These are phyloP conservation scores for Brachyistius frenatus DNA, from an alignment of 2,113 vertebrate genomes.

Conservation along the genomic window DNA sequence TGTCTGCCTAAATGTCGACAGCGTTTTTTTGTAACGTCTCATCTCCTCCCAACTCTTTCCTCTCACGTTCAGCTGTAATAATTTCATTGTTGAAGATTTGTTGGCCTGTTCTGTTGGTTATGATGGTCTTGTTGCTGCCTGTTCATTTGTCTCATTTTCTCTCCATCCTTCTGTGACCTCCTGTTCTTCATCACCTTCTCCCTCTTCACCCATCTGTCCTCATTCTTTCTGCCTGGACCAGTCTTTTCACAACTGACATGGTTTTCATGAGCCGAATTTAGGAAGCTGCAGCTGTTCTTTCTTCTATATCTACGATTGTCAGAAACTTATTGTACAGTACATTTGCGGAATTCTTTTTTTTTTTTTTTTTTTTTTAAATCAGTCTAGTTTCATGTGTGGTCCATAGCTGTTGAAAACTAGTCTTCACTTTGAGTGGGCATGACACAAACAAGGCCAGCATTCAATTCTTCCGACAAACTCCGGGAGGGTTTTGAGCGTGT, in stretches of 20 bases:
- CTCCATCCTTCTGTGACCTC: neutral
- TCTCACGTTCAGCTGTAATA: neutral
- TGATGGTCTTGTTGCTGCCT: neutral
- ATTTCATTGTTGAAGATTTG: conserved; percentile 1
- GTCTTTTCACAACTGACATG: neutral
- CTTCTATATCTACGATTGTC: neutral
- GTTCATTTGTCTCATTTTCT: neutral
- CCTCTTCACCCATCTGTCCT: neutral
- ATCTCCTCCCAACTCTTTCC: neutral
- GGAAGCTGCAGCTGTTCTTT: neutral
- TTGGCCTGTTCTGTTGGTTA: conserved; percentile 11
- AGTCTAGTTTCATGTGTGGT: neutral
- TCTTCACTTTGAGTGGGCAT: neutral
- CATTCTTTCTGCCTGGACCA: neutral
- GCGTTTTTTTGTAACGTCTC: no score
- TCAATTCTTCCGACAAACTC: neutral
- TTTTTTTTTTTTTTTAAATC: neutral
- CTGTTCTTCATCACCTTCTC: neutral
- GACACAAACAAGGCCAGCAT: neutral
- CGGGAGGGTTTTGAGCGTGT: no score
- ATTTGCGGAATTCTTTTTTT: neutral
- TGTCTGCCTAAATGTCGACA: neutral
- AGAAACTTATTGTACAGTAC: neutral
- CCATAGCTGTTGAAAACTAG: neutral
- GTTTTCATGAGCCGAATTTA: conserved; percentile 10